These are phyloP conservation scores for Polydrusus cervinus DNA, from an alignment of 2,888 invertebrate genomes.

Conservation along the genomic window DNA sequence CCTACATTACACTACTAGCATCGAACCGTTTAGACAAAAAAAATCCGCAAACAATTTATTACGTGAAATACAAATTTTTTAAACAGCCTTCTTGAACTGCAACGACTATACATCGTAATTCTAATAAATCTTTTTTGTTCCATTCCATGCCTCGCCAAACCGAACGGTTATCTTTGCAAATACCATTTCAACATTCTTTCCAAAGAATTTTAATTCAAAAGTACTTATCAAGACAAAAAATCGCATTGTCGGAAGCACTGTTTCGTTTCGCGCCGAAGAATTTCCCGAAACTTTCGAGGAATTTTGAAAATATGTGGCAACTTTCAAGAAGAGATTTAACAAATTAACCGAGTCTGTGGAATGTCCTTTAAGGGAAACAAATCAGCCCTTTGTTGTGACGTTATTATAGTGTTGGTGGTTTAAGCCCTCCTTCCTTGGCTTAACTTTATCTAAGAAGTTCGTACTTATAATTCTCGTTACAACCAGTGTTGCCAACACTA, in stretches of 20 bases:
- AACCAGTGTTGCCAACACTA: no score
- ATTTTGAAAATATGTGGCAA: conserved; percentile 35
- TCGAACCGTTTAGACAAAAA: no score
- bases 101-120: no score
- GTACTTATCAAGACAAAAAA: conserved; percentile 8
- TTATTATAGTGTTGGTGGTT: conserved; percentile 21
- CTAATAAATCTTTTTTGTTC: no score
- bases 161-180: background rate
- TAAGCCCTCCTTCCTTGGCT: conserved; percentile 16
- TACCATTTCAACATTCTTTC: background rate
- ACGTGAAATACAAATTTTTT: no score
- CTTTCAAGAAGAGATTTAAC: conserved; percentile 33
- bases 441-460: background rate
- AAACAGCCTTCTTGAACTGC: no score
- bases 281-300: conserved; percentile 14
- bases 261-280: conserved; percentile 5
- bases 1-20: no score
- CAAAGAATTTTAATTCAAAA: conserved; percentile 9
- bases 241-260: background rate
- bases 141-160: no score
- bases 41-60: no score
- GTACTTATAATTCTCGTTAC: no score
- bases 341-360: conserved; percentile 31
- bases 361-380: conserved; percentile 30
- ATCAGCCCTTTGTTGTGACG: conserved; percentile 20